Base-by-base conservation (phyloP, 53 echinoderm and acorn worm genomes). In the Zoroaster sp. region DNA sequence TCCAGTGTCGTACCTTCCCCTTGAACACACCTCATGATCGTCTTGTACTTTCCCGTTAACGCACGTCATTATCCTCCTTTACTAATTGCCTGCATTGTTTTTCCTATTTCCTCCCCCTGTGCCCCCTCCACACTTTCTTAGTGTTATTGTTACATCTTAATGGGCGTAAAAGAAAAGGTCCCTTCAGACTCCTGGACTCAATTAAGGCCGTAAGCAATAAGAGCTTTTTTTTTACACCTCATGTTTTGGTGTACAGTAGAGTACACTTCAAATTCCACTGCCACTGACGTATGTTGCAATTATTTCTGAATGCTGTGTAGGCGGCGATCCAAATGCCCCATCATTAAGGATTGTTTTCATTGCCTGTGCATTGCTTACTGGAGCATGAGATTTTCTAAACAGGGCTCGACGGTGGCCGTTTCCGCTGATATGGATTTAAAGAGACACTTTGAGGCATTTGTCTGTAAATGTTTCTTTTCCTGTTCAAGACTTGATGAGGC, bases 251-350 rank as follows among this genome's bases (percentile, higher is more conserved):
- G n/a, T n/a, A n/a, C n/a, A n/a, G n/a, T n/a, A n/a, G n/a, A n/a
- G n/a, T 59, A n/a, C 18, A 35, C 38, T 79, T 59, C 18, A 25
- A 45, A 76, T 79, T 79, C 38, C n/a, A 23, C 59, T n/a, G 18
- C n/a, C 53, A 13, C 63, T 79, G 79, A 79, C 79, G 79, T 79
- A 54, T n/a, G 31, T 78, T 59, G 34, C 49, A 76, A 79, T 79
- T 79, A 54, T 55, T 79, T 20, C 6, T 36, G 54, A n/a, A 25
- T 54, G 5, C 59, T 12, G 23, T 38, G 55, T 55, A 36, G 3
- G 53, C 21, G 18, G 36, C 59, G 18, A 15, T 11, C 10, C 1
- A 59, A 55, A 35, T 54, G 54, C 37, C 59, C 51, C 38, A 34
- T 41, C 37, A 13, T 35, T 36, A 55, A 3, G 51, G 8, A 20